Evolutionary conservation across 64 coral and sea anemone genomes (phyloP).

Genomic region (Actinia tenebrosa): DNA sequence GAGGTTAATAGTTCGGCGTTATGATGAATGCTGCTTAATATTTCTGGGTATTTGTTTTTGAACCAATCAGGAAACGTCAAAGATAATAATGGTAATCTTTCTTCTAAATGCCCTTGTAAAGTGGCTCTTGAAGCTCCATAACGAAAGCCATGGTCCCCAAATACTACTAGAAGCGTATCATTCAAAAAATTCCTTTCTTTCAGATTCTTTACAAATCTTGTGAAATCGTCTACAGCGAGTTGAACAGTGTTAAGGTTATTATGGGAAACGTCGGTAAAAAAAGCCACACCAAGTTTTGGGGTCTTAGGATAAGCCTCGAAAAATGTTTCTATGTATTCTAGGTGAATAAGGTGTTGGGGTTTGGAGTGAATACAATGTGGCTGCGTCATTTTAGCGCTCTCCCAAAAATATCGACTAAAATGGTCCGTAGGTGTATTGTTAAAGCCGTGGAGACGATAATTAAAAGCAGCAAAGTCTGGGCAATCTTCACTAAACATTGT

Average conservation of each 20-base stretch:
- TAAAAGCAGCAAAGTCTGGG: slow-evolving; percentile 58
- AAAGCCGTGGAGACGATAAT: slow-evolving; percentile 86
- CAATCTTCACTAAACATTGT: slow-evolving; percentile 89
- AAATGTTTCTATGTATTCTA: slow-evolving; percentile 86
- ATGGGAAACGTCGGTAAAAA: slow-evolving; percentile 69
- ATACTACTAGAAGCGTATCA: slow-evolving; percentile 68
- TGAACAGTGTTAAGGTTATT: slow-evolving; percentile 63
- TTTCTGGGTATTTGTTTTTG: slow-evolving; percentile 19
- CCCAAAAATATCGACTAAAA: slow-evolving; percentile 85
- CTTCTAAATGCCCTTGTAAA: slow-evolving; percentile 82
- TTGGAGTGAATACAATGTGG: slow-evolving; percentile 57
- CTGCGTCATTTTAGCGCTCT: slow-evolving; percentile 50
- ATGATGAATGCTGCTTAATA: slow-evolving; percentile 38
- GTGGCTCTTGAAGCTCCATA: slow-evolving; percentile 66
- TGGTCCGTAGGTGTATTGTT: slow-evolving; percentile 85
- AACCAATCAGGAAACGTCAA: slow-evolving; percentile 73
- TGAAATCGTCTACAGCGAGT: slow-evolving; percentile 37
- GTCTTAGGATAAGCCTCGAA: slow-evolving; percentile 63
- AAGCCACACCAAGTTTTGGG: slow-evolving; percentile 82
- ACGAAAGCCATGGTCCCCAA: slow-evolving; percentile 86
- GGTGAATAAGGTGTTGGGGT: slow-evolving; percentile 83
- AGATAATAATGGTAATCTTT: slow-evolving; percentile 74
- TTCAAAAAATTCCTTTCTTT: slow-evolving; percentile 54
- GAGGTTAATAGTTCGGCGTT: slow-evolving; percentile 75
- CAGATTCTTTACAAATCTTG: slow-evolving; percentile 61